Conservation (phyloP, 2,797 vertebrate genomes). For the Glyptemys insculpta region DNA sequence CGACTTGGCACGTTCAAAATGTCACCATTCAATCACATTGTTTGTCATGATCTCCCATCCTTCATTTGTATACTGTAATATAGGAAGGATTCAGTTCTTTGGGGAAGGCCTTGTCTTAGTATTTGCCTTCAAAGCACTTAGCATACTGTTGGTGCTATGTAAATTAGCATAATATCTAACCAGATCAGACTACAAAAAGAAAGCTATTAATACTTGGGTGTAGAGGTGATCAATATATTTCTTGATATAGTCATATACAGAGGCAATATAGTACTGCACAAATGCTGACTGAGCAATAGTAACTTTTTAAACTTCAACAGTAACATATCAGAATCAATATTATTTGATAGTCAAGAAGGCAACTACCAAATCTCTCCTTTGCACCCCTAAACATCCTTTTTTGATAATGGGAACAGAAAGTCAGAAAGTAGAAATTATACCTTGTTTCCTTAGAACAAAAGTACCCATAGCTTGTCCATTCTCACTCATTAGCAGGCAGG, state of each 20-base stretch:
- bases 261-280: background rate
- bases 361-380: background rate
- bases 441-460: background rate
- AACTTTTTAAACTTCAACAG: background rate
- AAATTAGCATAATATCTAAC: background rate
- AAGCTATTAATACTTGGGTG: accelerated
- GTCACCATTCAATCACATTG: background rate
- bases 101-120: background rate
- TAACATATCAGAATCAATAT: background rate
- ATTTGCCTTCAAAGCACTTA: background rate
- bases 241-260: background rate
- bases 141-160: background rate
- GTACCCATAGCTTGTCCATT: background rate
- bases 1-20: background rate
- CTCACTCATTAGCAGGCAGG: background rate
- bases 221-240: background rate
- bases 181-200: accelerated
- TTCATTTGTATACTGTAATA: background rate
- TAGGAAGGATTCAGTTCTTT: background rate
- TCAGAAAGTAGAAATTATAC: background rate
- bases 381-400: background rate
- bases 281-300: background rate
- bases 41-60: background rate
- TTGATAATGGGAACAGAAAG: accelerated
- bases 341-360: background rate